Percentiles rank a stretch among this genome's conserved stretches.
These are phyloP conservation scores for Dromococcyx pavoninus DNA, from an alignment of 2,797 vertebrate genomes.

Conservation along the genomic window DNA sequence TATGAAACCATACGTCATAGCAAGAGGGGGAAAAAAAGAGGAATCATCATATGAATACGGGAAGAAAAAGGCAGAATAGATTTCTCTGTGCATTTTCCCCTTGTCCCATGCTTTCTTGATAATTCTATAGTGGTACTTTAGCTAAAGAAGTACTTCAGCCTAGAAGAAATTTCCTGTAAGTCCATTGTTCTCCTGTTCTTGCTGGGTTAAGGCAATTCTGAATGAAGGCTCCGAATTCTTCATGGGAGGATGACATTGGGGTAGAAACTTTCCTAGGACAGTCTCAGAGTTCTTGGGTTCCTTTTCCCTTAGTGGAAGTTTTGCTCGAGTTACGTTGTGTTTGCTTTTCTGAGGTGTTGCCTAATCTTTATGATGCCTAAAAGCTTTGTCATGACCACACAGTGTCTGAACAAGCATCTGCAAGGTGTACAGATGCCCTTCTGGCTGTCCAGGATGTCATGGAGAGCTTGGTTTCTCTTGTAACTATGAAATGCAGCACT, in stretches of 20 bases:
- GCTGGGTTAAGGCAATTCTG: neutral
- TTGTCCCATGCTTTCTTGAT: neutral
- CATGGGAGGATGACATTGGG: fast-evolving
- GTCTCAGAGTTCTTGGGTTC: neutral
- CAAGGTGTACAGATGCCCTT: neutral
- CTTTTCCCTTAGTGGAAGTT: neutral
- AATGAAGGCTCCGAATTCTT: neutral
- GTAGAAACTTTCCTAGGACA: neutral
- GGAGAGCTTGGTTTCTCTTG: neutral
- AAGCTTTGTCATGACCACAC: fast-evolving
- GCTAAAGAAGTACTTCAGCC: neutral
- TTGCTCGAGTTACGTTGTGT: neutral
- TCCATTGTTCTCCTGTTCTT: neutral
- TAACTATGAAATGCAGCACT: neutral
- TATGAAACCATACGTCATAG: conserved; percentile 17
- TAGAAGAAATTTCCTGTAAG: neutral
- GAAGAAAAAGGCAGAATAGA: neutral
- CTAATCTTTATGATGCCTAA: neutral
- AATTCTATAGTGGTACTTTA: neutral
- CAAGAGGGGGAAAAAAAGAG: neutral
- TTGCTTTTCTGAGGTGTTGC: neutral
- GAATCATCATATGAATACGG: neutral
- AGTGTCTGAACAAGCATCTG: neutral
- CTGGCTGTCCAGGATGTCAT: neutral
- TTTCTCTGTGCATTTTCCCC: neutral